Base-by-base conservation (phyloP, 2,113 vertebrate genomes). In the Camelus dromedarius region DNA sequence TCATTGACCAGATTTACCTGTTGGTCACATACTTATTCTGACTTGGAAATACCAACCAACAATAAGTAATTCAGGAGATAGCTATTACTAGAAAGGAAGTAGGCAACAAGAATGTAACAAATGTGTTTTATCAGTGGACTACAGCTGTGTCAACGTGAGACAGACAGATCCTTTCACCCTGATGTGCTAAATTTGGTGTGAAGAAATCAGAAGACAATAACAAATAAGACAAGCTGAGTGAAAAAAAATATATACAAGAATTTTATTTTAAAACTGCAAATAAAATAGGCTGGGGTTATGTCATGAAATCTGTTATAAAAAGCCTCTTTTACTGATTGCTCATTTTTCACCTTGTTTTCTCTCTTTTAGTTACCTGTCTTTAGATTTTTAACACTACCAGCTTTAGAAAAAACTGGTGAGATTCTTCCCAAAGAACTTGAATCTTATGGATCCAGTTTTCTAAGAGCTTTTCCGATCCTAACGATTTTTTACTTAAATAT, bases 151-250 rank as follows among this genome's bases (percentile, higher is more conserved):
- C 97, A 97, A 87, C 96, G 83, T 97, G 92, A 98, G 82, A 86
- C 81, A 95, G 83, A 93, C 46, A 77, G 96, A 97, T 91, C 32
- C 0, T 84, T 97, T 97, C 96, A 97, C 98, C 98, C 97, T 97
- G 96, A 95, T 5, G 73, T 93, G 91, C 91, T 98, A 98, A 98
- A 97, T 95, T 60, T 93, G 96, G 84, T 82, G 95, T 96, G 96
- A 98, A 87, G 58, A 97, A 97, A 97, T 98, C 97, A 98, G 97
- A 96, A 98, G 96, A 98, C 97, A 97, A 97, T 98, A 97, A 96
- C 80, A 93, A 98, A 97, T 64, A 96, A 97, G 84, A 76, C 97
- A 69, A 98, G 62, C 83, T 69, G 88, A 86, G 95, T 97, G 98
- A 97, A 96, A 42, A 42, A 42, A 42, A 42, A 42, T 42, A 42